phyloP scores from a whole-genome alignment of 2,888 invertebrate species.

The Nemotelus nigrinus region DNA sequence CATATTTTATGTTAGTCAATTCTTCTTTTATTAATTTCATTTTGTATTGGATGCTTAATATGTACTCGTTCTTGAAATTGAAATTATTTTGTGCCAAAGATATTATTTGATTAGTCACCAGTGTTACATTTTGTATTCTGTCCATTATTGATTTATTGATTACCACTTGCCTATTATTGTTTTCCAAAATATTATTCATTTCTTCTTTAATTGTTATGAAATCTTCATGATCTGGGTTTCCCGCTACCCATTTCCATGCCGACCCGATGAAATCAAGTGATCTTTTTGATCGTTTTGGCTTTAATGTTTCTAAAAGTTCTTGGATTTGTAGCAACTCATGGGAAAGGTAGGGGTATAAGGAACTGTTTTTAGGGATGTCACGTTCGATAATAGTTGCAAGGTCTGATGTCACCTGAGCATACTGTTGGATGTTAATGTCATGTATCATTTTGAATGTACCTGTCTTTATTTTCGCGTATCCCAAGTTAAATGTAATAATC shows the following conservation, averaged over 20 bases:
- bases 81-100: neutral
- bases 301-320: slow-evolving; percentile 11
- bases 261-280: slow-evolving; percentile 13
- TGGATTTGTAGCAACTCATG: neutral
- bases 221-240: slow-evolving; percentile 11
- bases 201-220: slow-evolving; percentile 7
- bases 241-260: slow-evolving; percentile 19
- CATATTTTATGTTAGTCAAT: slow-evolving; percentile 47
- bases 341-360: neutral
- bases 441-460: neutral
- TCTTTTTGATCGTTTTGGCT: neutral
- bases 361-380: neutral
- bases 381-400: neutral
- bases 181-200: slow-evolving; percentile 13
- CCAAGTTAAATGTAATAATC: neutral
- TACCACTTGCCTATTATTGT: slow-evolving; percentile 25
- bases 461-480: slow-evolving; percentile 4
- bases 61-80: neutral
- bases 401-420: neutral
- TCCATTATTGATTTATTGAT: neutral
- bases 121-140: neutral
- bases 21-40: slow-evolving; percentile 49
- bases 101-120: slow-evolving; percentile 1
- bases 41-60: slow-evolving; percentile 44
- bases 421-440: neutral